Evolutionary conservation across 2,113 vertebrate genomes (phyloP).

Genomic region (Paradisaea rubra): DNA sequence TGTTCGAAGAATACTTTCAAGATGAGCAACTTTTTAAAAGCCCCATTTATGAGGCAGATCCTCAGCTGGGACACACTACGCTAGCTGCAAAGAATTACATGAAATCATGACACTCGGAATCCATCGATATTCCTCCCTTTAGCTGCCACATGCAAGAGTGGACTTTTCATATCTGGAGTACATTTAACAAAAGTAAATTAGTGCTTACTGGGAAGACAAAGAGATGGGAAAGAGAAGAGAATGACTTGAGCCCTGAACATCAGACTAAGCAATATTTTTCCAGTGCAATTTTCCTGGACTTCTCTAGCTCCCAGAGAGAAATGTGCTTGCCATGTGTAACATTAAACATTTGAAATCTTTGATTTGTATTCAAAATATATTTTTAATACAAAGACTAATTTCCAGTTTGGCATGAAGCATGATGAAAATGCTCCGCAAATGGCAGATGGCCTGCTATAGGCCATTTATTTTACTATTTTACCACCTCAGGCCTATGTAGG

Average conservation of each 20-base stretch:
- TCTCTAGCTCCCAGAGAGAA: neutral
- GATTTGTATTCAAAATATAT: slow-evolving; percentile 65
- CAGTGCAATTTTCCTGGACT: neutral
- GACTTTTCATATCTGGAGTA: neutral
- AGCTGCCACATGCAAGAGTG: rapidly evolving
- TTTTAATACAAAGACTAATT: slow-evolving; percentile 69
- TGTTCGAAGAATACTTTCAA: neutral
- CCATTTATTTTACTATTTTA: slow-evolving; percentile 80
- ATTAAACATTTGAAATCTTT: slow-evolving; percentile 46
- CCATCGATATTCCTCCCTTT: neutral
- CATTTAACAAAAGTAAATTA: neutral
- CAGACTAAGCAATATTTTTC: neutral
- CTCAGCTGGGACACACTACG: neutral
- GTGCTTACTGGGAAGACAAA: neutral
- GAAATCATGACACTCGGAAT: rapidly evolving
- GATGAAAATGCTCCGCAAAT: slow-evolving; percentile 55
- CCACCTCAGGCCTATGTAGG: slow-evolving; percentile 61
- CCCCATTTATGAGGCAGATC: neutral
- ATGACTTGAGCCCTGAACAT: neutral
- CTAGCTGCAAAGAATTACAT: neutral
- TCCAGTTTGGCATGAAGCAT: slow-evolving; percentile 66
- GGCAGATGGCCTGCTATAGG: slow-evolving; percentile 76
- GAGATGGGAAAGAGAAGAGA: neutral
- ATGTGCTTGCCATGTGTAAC: slow-evolving; percentile 33
- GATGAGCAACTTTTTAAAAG: neutral